A percentile compares a stretch with the other conserved stretches of the same genome.
phyloP scores from a whole-genome alignment of 2,797 vertebrate genomes.

The Limosa lapponica region DNA sequence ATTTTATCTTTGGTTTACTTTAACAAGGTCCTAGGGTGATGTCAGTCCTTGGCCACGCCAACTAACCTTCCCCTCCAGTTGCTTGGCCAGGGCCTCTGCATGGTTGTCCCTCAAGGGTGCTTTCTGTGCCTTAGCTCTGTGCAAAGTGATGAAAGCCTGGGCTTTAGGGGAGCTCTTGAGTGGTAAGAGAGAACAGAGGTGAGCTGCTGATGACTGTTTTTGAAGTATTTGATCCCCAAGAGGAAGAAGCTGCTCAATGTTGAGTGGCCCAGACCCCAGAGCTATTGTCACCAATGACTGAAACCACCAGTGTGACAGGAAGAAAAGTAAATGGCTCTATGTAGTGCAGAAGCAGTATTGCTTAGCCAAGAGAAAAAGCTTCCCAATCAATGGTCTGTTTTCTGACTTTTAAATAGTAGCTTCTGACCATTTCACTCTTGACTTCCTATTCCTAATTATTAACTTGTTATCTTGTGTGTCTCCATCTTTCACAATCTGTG shows the following conservation, averaged over 20 bases:
- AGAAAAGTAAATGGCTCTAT: not conserved
- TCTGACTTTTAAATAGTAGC: not conserved
- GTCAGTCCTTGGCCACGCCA: not conserved
- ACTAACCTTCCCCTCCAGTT: not conserved
- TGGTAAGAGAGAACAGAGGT: not conserved
- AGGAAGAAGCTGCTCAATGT: not conserved
- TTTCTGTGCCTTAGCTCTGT: not conserved
- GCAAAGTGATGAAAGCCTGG: not conserved
- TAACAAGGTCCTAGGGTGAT: not conserved
- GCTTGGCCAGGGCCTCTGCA: not conserved
- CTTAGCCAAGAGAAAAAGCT: not conserved
- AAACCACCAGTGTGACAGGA: not conserved
- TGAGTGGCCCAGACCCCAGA: not conserved
- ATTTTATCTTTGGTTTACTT: not conserved
- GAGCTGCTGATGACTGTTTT: not conserved
- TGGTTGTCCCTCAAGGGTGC: not conserved
- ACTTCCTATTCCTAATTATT: not conserved
- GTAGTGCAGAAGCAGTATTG: rapidly evolving
- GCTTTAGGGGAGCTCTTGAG: not conserved
- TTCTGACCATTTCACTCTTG: not conserved
- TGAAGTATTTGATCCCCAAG: not conserved
- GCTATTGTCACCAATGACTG: not conserved
- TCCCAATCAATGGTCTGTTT: not conserved
- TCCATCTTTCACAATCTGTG: not conserved
- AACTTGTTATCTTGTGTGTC: not conserved